phyloP scores from a whole-genome alignment of 2,113 vertebrate species.

The Ophthalmotilapia sp. region DNA sequence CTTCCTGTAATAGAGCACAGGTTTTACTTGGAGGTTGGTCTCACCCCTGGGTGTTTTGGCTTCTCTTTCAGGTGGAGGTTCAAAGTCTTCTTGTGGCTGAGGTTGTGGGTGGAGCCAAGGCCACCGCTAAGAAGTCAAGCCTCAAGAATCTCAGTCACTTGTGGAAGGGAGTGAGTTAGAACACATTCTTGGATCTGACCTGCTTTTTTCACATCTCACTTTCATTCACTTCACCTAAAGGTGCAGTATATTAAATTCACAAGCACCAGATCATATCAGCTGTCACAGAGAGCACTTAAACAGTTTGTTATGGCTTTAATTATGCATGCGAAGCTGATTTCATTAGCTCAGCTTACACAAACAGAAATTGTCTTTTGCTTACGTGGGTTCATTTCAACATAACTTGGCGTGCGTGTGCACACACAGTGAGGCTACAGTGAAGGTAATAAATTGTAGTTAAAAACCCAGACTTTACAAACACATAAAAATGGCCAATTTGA shows the following conservation, averaged over 20 bases:
- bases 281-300: background rate
- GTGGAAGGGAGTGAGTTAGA: constrained; percentile 81
- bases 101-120: constrained; percentile 86
- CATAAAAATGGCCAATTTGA: background rate
- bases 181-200: background rate
- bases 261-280: background rate
- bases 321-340: background rate
- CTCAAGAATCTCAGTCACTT: constrained; percentile 83
- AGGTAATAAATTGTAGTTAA: background rate
- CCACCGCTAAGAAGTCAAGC: constrained; percentile 75
- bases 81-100: constrained; percentile 88
- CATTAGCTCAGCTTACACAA: background rate
- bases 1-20: background rate
- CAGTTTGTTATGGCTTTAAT: background rate
- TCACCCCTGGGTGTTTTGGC: background rate
- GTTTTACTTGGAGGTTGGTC: background rate
- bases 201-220: background rate
- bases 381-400: background rate
- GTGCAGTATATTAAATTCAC: background rate
- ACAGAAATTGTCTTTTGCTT: background rate
- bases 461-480: background rate
- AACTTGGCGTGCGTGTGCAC: accelerated
- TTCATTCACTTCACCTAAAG: background rate
- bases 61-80: constrained; percentile 81
- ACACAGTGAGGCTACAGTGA: background rate